phyloP scores from a whole-genome alignment of 2,113 vertebrate species.

The Callionymus lyra region DNA sequence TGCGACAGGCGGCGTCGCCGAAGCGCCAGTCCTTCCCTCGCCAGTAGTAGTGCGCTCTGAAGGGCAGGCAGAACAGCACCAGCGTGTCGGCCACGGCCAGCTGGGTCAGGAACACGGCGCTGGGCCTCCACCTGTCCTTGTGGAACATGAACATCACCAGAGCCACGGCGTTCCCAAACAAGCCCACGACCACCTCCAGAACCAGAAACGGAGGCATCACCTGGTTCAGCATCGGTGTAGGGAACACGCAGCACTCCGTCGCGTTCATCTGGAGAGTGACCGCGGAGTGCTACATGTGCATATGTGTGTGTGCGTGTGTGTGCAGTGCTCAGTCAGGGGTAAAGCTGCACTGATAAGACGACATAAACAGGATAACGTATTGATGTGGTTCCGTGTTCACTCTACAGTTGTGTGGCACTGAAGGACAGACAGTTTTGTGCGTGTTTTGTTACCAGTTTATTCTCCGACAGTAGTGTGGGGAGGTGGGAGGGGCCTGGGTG shows the following conservation, averaged over 20 bases:
- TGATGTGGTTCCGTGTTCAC: no score
- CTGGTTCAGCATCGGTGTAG: constrained; percentile 49
- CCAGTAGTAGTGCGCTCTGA: constrained; percentile 70
- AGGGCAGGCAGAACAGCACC: constrained; percentile 67
- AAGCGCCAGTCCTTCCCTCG: constrained; percentile 64
- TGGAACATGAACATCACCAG: constrained; percentile 68
- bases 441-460: constrained; percentile 1
- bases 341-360: no score
- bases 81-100: constrained; percentile 66
- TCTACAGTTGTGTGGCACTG: no score
- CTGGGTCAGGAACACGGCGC: constrained; percentile 65
- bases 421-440: no score
- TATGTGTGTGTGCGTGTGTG: no score
- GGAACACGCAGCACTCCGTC: constrained; percentile 57
- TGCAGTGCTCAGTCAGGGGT: no score
- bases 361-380: no score
- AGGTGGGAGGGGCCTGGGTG: no score
- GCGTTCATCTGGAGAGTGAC: constrained; percentile 31
- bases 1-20: constrained; percentile 58
- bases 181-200: constrained; percentile 63
- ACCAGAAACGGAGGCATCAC: constrained; percentile 63
- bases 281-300: no score
- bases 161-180: constrained; percentile 60
- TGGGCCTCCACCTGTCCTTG: constrained; percentile 66
- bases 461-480: no score